These are phyloP conservation scores for Natrix natrix DNA, from an alignment of 2,797 vertebrate genomes.

Conservation along the genomic window DNA sequence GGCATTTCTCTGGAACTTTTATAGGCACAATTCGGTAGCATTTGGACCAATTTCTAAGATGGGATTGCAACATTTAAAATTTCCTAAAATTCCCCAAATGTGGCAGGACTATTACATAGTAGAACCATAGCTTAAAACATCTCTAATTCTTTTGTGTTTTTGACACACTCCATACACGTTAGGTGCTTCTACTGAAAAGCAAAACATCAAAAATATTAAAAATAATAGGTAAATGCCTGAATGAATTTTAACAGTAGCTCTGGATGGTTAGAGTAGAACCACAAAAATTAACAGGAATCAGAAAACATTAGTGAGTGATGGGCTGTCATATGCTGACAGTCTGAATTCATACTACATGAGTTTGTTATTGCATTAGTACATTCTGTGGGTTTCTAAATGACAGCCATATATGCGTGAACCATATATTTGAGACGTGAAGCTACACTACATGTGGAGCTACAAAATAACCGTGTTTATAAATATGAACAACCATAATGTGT, in stretches of 20 bases:
- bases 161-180: not conserved
- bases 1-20: not conserved
- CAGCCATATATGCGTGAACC: not conserved
- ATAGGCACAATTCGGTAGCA: not conserved
- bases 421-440: not conserved
- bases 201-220: not conserved
- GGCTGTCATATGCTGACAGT: not conserved
- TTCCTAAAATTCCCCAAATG: not conserved
- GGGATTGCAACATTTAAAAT: not conserved
- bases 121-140: not conserved
- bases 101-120: not conserved
- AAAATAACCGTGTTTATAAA: not conserved
- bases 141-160: not conserved
- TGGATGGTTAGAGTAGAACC: not conserved
- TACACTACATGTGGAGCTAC: not conserved
- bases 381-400: not conserved
- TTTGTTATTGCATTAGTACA: not conserved
- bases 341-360: not conserved
- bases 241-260: not conserved
- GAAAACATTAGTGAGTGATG: not conserved
- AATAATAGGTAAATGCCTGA: not conserved
- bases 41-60: not conserved
- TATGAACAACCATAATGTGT: not conserved
- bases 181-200: not conserved
- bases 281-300: not conserved